phyloP scores from a whole-genome alignment of 2,888 invertebrate genomes.

The Germaria angustata region DNA sequence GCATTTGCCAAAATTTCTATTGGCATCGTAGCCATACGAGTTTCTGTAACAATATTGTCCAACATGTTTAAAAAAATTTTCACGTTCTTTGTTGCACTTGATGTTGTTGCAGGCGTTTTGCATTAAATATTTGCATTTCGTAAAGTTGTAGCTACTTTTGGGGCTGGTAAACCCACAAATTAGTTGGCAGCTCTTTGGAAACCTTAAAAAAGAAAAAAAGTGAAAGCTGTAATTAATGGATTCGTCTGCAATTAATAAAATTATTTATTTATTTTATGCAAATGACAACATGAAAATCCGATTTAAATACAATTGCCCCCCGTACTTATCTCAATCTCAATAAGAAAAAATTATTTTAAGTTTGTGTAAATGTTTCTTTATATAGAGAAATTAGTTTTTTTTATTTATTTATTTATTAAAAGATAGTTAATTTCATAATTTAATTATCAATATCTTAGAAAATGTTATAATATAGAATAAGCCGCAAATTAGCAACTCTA shows the following conservation, averaged over 20 bases:
- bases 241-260: background rate
- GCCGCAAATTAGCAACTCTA: too few relatives aligned
- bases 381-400: too few relatives aligned
- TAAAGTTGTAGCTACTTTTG: conserved; percentile 8
- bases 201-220: conserved; percentile 68
- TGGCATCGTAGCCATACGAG: conserved; percentile 49
- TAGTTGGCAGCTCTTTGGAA: conserved; percentile 66
- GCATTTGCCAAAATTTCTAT: conserved; percentile 66
- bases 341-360: too few relatives aligned
- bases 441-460: too few relatives aligned
- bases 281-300: background rate
- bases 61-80: conserved; percentile 68
- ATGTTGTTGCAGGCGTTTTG: conserved; percentile 40
- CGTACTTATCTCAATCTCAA: too few relatives aligned
- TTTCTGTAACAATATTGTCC: conserved; percentile 66
- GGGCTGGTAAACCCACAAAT: conserved; percentile 60
- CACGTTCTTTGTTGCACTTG: conserved; percentile 67
- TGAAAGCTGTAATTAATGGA: conserved; percentile 53
- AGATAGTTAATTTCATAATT: too few relatives aligned
- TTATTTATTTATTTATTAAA: too few relatives aligned
- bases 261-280: background rate
- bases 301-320: background rate
- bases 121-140: conserved; percentile 34
- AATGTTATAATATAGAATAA: too few relatives aligned
- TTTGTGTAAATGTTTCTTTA: too few relatives aligned